Evolutionary conservation across 2,113 vertebrate species (phyloP).

Genomic region (Sturnira hondurensis): DNA sequence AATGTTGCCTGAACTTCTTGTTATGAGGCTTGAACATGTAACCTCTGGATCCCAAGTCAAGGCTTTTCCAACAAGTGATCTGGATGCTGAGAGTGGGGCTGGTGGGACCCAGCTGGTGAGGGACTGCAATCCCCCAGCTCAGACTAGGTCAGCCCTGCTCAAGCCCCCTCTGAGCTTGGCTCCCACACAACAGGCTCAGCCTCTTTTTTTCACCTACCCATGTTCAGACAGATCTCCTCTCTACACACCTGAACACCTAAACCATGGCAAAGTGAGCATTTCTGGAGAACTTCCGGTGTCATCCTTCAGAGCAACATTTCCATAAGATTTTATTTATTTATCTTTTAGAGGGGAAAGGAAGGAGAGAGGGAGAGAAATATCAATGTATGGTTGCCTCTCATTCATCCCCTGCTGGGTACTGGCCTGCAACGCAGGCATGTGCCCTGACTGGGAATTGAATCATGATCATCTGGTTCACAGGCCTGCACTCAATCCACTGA

Average conservation of each 20-base stretch:
- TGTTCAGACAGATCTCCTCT: background rate
- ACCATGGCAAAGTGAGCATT: fast-evolving
- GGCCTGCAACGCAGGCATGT: no score
- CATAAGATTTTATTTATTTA: no score
- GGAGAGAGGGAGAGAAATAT: no score
- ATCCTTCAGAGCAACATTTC: background rate
- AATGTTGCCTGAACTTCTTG: background rate
- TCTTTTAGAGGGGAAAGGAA: no score
- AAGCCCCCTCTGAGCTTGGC: no score
- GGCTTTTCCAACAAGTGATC: background rate
- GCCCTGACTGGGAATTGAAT: no score
- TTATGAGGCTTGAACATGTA: background rate
- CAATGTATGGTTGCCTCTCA: no score
- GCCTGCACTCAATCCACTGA: no score
- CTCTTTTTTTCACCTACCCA: fast-evolving
- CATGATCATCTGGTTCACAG: no score
- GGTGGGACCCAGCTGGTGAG: no score
- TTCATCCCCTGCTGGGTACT: no score
- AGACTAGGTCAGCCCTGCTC: background rate
- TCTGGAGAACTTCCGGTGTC: fast-evolving
- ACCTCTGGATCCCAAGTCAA: background rate
- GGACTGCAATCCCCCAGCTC: no score
- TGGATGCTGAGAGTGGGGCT: background rate
- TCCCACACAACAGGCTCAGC: fast-evolving
- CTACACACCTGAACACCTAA: background rate